A percentile compares a stretch with the other conserved stretches of the same genome.
These are phyloP conservation scores for Gasterosteus nipponicus DNA, from an alignment of 2,113 vertebrate genomes.

Conservation along the genomic window DNA sequence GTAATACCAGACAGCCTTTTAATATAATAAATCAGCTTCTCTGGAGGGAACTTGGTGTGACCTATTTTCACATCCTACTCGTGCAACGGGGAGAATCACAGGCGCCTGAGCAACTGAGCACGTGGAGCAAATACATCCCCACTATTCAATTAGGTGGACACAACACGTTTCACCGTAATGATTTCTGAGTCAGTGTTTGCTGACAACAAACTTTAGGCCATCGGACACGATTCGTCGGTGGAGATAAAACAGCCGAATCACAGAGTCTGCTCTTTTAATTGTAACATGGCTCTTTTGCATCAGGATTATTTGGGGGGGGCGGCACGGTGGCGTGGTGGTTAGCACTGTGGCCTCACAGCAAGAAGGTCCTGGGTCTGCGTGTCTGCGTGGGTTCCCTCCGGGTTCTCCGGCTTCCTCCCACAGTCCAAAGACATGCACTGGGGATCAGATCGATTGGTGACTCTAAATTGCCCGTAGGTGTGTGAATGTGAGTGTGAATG, in stretches of 20 bases:
- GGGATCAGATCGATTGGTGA: too few species aligned
- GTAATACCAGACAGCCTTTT: constrained; percentile 49
- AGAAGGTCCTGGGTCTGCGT: too few species aligned
- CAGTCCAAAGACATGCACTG: too few species aligned
- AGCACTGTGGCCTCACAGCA: too few species aligned
- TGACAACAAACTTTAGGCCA: too few species aligned
- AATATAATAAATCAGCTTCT: constrained; percentile 55
- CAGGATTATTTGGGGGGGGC: too few species aligned
- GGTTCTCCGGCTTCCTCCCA: too few species aligned
- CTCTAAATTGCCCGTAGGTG: too few species aligned
- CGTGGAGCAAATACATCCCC: neutral
- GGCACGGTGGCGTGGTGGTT: too few species aligned
- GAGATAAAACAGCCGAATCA: neutral
- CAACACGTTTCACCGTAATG: neutral
- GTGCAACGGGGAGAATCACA: constrained; percentile 11
- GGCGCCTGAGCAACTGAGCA: neutral
- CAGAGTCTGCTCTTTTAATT: neutral
- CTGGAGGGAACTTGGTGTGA: constrained; percentile 38
- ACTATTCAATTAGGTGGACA: neutral
- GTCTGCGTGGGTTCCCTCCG: too few species aligned
- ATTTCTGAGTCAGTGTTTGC: neutral
- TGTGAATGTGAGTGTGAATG: too few species aligned
- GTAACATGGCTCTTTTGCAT: neutral
- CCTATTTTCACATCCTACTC: constrained; percentile 43
- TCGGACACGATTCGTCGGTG: neutral